Evolutionary conservation across 2,113 vertebrate species (phyloP).

Genomic region (Rhodinocichla rosea): DNA sequence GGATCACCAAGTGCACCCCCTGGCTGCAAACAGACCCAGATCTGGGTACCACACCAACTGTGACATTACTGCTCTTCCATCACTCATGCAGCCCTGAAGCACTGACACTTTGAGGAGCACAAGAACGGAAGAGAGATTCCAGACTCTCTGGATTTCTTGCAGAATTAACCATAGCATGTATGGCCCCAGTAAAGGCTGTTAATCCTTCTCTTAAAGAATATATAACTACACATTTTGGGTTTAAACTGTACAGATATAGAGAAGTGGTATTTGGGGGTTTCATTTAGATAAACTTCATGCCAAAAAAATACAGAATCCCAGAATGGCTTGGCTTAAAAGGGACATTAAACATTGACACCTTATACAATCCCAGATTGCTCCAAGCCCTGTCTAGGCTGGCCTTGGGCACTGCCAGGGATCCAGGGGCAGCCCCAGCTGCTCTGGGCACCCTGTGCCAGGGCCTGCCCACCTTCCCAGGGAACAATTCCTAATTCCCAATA

Average conservation of each 20-base stretch:
- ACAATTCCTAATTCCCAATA: neutral
- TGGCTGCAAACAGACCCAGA: neutral
- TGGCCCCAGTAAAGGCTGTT: neutral
- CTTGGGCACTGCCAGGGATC: neutral
- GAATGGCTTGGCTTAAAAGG: neutral
- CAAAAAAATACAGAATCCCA: neutral
- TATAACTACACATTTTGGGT: neutral
- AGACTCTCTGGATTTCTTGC: neutral
- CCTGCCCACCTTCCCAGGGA: neutral
- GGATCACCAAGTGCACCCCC: neutral
- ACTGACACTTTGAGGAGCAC: neutral
- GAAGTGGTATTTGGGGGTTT: neutral
- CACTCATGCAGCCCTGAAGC: neutral
- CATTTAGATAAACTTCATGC: neutral
- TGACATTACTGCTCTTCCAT: neutral
- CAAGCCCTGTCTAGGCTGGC: accelerated
- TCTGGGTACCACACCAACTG: too few species aligned
- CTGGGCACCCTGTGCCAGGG: neutral
- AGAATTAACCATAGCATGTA: neutral
- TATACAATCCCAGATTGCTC: accelerated
- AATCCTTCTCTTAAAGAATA: neutral
- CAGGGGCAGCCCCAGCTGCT: neutral
- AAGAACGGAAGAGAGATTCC: neutral
- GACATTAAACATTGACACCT: neutral
- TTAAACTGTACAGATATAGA: neutral